A percentile compares a stretch with the other conserved stretches of the same genome.
Evolutionary conservation across 2,888 invertebrate genomes (phyloP).

Genomic region (Escarpia spicata): DNA sequence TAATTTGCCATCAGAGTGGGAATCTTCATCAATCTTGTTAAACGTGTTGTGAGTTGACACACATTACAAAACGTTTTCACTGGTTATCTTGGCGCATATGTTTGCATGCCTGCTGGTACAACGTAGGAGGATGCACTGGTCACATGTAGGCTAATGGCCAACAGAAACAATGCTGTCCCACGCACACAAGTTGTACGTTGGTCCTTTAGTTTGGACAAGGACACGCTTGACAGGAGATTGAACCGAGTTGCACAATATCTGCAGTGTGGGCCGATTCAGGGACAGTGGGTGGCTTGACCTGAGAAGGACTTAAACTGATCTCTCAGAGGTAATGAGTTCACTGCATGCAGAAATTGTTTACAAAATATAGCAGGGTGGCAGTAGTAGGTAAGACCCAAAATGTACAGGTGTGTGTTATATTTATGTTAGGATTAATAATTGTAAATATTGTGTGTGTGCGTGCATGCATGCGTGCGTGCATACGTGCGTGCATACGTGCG

Average conservation of each 20-base stretch:
- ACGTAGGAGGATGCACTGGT: too few relatives aligned
- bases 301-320: background rate
- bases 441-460: too few relatives aligned
- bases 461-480: too few relatives aligned
- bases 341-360: too few relatives aligned
- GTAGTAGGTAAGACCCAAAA: too few relatives aligned
- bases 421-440: too few relatives aligned
- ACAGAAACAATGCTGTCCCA: background rate
- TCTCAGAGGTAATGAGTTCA: too few relatives aligned
- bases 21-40: too few relatives aligned
- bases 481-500: background rate
- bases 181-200: background rate
- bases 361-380: too few relatives aligned
- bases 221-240: background rate
- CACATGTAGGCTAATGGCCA: background rate
- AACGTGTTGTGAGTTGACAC: background rate
- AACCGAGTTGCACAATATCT: background rate
- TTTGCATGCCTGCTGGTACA: too few relatives aligned
- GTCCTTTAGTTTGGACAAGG: background rate
- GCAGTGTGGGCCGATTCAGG: background rate
- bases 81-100: background rate
- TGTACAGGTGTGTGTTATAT: too few relatives aligned
- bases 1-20: too few relatives aligned
- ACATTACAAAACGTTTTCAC: background rate
- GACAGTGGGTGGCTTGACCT: background rate